These are phyloP conservation scores for Ferrisia virgata DNA, from an alignment of 2,888 invertebrate species.

Conservation along the genomic window DNA sequence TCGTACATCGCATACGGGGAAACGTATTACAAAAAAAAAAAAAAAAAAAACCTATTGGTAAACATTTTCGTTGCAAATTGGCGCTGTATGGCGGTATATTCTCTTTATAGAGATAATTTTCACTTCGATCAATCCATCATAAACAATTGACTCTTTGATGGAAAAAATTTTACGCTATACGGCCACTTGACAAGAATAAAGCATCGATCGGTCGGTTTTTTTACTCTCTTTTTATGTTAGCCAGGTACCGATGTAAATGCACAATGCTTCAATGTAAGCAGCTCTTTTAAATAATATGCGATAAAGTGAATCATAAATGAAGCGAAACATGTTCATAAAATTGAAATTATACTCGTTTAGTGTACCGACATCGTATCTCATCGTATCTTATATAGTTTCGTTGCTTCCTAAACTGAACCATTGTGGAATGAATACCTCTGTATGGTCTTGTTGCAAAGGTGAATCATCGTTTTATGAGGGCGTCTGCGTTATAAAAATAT, in stretches of 20 bases:
- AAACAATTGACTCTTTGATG: neutral
- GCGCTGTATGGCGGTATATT: neutral
- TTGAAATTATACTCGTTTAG: constrained; percentile 18
- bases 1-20: neutral
- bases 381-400: too few relatives aligned
- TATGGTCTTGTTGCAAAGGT: neutral
- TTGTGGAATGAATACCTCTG: neutral
- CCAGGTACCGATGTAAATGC: neutral
- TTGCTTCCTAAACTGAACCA: neutral
- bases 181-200: constrained; percentile 12
- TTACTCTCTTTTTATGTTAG: neutral
- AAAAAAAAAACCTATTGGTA: neutral
- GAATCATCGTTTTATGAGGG: neutral
- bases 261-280: constrained; percentile 10
- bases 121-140: constrained; percentile 15
- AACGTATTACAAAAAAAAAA: neutral
- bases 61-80: neutral
- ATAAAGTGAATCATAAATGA: constrained; percentile 23
- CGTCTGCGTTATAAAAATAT: neutral
- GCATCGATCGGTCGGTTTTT: neutral
- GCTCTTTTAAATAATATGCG: constrained; percentile 22
- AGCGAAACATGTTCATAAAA: constrained; percentile 18
- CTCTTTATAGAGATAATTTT: neutral
- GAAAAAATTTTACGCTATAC: constrained; percentile 18
- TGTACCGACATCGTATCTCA: neutral